Evolutionary conservation across 1,140 invertebrate genomes (phyloP).

Genomic region (Ceratina australensis): DNA sequence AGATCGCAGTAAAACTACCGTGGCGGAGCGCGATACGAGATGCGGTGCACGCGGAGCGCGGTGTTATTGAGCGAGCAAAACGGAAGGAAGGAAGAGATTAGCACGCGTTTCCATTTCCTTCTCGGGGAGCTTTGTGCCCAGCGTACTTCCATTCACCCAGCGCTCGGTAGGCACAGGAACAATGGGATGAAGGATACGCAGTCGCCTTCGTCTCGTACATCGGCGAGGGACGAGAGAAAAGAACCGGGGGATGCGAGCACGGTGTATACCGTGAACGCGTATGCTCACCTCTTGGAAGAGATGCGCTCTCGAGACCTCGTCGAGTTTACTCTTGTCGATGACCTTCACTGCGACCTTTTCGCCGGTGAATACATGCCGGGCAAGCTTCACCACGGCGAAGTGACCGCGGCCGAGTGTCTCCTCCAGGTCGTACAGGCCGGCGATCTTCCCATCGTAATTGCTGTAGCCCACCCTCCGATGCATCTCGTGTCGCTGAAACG

Average conservation of each 20-base stretch:
- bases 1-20: background rate
- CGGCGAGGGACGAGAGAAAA: background rate
- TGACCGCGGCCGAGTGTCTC: conserved; percentile 96
- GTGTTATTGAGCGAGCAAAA: conserved; percentile 2
- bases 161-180: background rate
- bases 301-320: conserved; percentile 97
- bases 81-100: conserved; percentile 36
- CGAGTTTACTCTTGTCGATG: conserved; percentile 98
- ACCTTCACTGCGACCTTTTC: conserved; percentile 98
- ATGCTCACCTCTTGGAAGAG: conserved; percentile 94
- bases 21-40: background rate
- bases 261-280: background rate
- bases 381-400: conserved; percentile 99
- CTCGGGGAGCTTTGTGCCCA: conserved; percentile 14
- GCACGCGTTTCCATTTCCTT: conserved; percentile 37
- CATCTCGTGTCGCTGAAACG: conserved; percentile 67
- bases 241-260: background rate
- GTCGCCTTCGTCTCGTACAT: background rate
- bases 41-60: background rate
- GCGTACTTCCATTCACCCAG: conserved; percentile 5
- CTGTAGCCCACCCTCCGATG: conserved; percentile 73
- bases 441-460: conserved; percentile 93
- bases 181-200: conserved; percentile 14
- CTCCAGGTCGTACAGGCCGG: conserved; percentile 97
- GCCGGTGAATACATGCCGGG: conserved; percentile 99